Evolutionary conservation across 2,113 vertebrate genomes (phyloP).

Genomic region (Coregonus clupeaformis): DNA sequence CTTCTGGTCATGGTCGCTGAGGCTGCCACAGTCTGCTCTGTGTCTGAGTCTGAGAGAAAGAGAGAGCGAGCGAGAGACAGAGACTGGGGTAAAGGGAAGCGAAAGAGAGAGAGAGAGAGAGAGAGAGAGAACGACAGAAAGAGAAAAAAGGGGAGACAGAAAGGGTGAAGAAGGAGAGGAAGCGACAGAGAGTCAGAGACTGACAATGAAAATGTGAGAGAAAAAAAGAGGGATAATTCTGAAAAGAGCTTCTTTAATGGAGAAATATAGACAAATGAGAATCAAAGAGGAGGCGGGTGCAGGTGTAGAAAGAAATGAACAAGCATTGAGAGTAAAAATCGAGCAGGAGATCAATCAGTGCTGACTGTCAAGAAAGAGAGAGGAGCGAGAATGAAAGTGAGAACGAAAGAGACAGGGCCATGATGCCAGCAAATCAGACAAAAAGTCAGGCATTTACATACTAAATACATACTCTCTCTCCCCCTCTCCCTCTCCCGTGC

Average conservation of each 20-base stretch:
- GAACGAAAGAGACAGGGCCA: conserved; percentile 59
- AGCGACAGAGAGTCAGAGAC: not conserved
- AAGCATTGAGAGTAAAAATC: conserved; percentile 11
- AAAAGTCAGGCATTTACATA: conserved; percentile 3
- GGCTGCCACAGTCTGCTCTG: conserved; percentile 54
- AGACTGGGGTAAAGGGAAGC: conserved; percentile 32
- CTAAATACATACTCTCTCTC: conserved; percentile 5
- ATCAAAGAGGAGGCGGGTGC: not conserved
- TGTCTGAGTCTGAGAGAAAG: conserved; percentile 29
- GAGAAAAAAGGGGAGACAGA: not conserved
- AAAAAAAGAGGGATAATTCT: not conserved
- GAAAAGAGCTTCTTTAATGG: not conserved
- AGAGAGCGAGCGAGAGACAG: conserved; percentile 32
- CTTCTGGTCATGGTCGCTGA: conserved; percentile 44
- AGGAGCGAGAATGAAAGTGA: not conserved
- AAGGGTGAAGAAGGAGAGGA: not conserved
- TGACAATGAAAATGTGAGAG: not conserved
- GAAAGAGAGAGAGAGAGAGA: conserved; percentile 11
- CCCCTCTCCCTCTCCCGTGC: not conserved
- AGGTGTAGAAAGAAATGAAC: not conserved
- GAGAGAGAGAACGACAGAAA: not conserved
- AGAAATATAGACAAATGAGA: not conserved
- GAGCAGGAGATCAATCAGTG: conserved; percentile 26
- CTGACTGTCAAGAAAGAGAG: conserved; percentile 31
- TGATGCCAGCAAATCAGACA: conserved; percentile 14